Percentiles rank a stretch among this genome's conserved stretches.
phyloP scores from a whole-genome alignment of 2,113 vertebrate species.

The Grammomys surdaster region DNA sequence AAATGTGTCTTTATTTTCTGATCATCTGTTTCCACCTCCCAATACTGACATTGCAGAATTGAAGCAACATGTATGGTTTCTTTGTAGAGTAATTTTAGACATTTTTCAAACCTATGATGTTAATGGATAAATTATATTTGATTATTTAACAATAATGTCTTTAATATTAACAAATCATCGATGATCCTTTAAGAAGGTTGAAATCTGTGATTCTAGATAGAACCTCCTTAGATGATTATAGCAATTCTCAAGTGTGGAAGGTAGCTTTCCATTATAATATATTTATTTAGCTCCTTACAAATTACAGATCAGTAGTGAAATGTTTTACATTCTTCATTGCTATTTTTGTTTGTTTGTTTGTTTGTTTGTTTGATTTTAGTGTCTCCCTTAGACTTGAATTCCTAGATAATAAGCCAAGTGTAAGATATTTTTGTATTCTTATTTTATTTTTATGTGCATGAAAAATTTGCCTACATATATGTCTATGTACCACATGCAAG shows the following conservation, averaged over 20 bases:
- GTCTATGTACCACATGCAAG: background rate
- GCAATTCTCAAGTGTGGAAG: background rate
- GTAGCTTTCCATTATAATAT: background rate
- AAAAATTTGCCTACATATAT: background rate
- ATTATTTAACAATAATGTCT: background rate
- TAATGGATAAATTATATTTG: conserved; percentile 18
- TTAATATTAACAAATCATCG: background rate
- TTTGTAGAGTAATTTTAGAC: background rate
- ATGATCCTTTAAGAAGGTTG: background rate
- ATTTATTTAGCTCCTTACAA: background rate
- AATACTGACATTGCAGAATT: background rate
- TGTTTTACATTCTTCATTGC: background rate
- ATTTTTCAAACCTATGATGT: conserved; percentile 2
- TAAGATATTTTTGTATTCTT: background rate
- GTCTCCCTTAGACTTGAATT: background rate
- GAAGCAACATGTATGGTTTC: background rate
- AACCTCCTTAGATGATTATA: background rate
- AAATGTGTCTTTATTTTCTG: background rate
- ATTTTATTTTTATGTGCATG: background rate
- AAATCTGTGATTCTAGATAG: background rate
- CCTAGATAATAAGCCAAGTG: background rate
- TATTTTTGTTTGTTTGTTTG: background rate
- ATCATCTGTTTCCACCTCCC: no score
- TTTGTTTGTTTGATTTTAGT: background rate
- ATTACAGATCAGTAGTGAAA: background rate